Percentiles rank a stretch among this genome's conserved stretches.
phyloP scores from a whole-genome alignment of 2,888 invertebrate species.

The Caenorhabditis sulstoni region DNA sequence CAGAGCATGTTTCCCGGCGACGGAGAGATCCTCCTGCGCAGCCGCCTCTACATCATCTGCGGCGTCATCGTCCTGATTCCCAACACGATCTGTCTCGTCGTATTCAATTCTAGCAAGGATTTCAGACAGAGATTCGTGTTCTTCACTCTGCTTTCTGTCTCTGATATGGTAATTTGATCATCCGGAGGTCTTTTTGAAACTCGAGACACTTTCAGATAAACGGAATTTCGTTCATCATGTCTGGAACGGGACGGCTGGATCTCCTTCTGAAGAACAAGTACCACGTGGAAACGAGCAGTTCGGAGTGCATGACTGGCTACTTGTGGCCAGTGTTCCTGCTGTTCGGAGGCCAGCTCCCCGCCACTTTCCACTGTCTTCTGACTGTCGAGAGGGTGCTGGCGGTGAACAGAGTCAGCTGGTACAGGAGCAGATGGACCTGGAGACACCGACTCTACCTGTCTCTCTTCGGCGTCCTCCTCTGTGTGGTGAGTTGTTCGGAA shows the following conservation, averaged over 20 bases:
- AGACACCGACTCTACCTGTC: slow-evolving; percentile 55
- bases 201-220: slow-evolving; percentile 55
- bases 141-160: slow-evolving; percentile 59
- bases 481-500: slow-evolving; percentile 38
- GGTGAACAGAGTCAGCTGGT: slow-evolving; percentile 62
- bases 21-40: slow-evolving; percentile 55
- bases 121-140: slow-evolving; percentile 64
- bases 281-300: slow-evolving; percentile 47
- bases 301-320: slow-evolving; percentile 59
- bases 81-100: slow-evolving; percentile 58
- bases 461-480: slow-evolving; percentile 36
- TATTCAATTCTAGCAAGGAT: slow-evolving; percentile 65
- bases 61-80: slow-evolving; percentile 61
- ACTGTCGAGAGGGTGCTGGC: slow-evolving; percentile 66
- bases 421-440: slow-evolving; percentile 65
- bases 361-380: slow-evolving; percentile 60
- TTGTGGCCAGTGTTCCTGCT: slow-evolving; percentile 67
- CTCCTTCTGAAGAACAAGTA: slow-evolving; percentile 43
- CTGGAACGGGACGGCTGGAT: slow-evolving; percentile 55
- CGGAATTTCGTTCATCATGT: slow-evolving; percentile 64
- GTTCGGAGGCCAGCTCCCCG: slow-evolving; percentile 66
- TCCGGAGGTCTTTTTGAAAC: neutral
- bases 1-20: slow-evolving; percentile 53
- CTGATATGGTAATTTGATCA: slow-evolving; percentile 60
- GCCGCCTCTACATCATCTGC: slow-evolving; percentile 59